These are phyloP conservation scores for Fistularia tabacaria DNA, from an alignment of 2,797 vertebrate species.

Conservation along the genomic window DNA sequence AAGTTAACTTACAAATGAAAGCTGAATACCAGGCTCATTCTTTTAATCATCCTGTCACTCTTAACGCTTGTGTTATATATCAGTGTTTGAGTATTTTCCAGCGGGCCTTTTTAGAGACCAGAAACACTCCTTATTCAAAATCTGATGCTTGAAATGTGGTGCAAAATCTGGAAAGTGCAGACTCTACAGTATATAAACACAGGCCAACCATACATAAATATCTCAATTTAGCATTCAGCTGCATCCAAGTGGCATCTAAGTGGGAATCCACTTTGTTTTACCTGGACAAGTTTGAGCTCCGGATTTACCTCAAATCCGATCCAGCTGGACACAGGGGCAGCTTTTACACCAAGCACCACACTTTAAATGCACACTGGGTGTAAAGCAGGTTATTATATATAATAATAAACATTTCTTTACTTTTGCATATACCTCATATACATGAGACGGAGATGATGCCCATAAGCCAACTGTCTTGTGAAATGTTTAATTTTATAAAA, in stretches of 20 bases:
- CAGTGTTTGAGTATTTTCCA: conserved; percentile 8
- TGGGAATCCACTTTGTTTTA: conserved; percentile 66
- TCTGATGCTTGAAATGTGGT: conserved; percentile 34
- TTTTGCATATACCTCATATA: conserved; percentile 19
- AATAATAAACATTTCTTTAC: conserved; percentile 48
- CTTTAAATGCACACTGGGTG: conserved; percentile 36
- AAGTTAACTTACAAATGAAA: no score
- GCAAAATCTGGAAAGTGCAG: conserved; percentile 35
- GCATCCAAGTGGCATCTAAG: conserved; percentile 61
- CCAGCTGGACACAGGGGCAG: conserved; percentile 53
- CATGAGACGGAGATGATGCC: no score
- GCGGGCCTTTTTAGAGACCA: conserved; percentile 11
- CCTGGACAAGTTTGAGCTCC: conserved; percentile 52
- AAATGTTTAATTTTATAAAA: no score
- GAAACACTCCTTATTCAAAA: conserved; percentile 20
- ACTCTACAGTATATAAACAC: conserved; percentile 45
- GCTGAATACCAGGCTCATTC: no score
- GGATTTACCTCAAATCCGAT: conserved; percentile 48
- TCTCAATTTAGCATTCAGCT: conserved; percentile 49
- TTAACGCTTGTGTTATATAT: no score
- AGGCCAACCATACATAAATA: conserved; percentile 54
- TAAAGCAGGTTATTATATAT: conserved; percentile 62
- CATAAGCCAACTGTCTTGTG: no score
- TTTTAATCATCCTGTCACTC: no score
- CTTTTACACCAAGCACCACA: conserved; percentile 45